phyloP scores from a whole-genome alignment of 2,113 vertebrate species.

The Stigmatopora argus region DNA sequence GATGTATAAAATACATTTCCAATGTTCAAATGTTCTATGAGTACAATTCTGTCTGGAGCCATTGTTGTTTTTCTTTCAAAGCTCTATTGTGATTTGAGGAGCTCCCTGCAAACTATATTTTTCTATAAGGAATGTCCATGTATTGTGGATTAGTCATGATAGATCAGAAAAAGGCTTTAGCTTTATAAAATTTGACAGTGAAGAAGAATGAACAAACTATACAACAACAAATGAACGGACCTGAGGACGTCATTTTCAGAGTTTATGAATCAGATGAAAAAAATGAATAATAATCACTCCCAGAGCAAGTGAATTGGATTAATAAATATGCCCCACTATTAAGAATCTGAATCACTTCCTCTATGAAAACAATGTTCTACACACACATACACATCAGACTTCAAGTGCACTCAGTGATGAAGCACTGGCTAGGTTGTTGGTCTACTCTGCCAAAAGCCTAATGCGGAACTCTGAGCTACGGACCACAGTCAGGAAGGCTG shows the following conservation, averaged over 20 bases:
- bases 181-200: not conserved
- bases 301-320: too few relatives aligned
- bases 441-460: conserved; percentile 34
- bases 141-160: conserved; percentile 6
- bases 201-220: too few relatives aligned
- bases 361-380: conserved; percentile 26
- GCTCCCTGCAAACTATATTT: conserved; percentile 1
- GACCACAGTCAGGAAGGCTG: conserved; percentile 18
- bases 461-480: conserved; percentile 24
- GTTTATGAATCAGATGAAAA: too few relatives aligned
- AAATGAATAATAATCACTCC: too few relatives aligned
- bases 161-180: conserved; percentile 1
- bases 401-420: conserved; percentile 29
- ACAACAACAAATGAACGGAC: too few relatives aligned
- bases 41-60: conserved; percentile 22
- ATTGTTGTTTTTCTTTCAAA: conserved; percentile 24
- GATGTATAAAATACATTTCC: not conserved
- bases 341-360: conserved; percentile 38
- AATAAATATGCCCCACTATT: conserved; percentile 48
- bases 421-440: conserved; percentile 22
- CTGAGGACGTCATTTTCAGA: too few relatives aligned
- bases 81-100: conserved; percentile 14
- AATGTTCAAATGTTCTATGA: conserved; percentile 7
- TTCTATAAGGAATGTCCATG: conserved; percentile 7
- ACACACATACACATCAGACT: conserved; percentile 17